These are phyloP conservation scores for Temnothorax longispinosus DNA, from an alignment of 1,140 invertebrate genomes.

Conservation along the genomic window DNA sequence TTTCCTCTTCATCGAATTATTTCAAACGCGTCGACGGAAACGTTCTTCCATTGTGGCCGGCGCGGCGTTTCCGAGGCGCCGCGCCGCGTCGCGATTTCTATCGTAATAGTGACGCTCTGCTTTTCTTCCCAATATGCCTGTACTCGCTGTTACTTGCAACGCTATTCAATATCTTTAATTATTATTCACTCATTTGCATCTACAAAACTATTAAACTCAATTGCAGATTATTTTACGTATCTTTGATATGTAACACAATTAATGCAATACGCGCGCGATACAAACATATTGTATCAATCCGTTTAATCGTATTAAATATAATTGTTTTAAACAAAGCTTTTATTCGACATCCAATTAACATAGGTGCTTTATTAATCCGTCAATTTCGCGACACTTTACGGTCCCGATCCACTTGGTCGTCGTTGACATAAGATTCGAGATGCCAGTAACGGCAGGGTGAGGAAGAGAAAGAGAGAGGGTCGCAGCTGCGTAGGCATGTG, in stretches of 20 bases:
- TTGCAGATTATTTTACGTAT: background rate
- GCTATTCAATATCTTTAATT: background rate
- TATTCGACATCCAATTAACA: background rate
- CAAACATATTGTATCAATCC: background rate
- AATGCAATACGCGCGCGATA: background rate
- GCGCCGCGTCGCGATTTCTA: conserved; percentile 27
- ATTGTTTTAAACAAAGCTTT: background rate
- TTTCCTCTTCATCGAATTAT: conserved; percentile 55
- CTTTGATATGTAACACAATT: background rate
- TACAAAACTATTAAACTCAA: background rate
- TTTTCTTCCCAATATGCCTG: background rate
- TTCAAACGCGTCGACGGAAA: conserved; percentile 19
- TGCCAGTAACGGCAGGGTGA: conserved; percentile 22
- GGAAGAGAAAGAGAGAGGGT: conserved; percentile 65
- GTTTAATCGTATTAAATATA: background rate
- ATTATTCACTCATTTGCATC: background rate
- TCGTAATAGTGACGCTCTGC: background rate
- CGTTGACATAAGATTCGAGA: conserved; percentile 47
- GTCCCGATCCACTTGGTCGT: conserved; percentile 33
- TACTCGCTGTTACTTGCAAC: background rate
- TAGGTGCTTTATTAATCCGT: conserved; percentile 43
- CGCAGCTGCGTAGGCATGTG: conserved; percentile 77
- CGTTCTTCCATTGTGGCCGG: conserved; percentile 17
- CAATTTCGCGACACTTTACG: conserved; percentile 10
- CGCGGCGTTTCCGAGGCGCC: conserved; percentile 10